phyloP scores from a whole-genome alignment of 2,888 invertebrate genomes.

The Stenichneumon culpator region DNA sequence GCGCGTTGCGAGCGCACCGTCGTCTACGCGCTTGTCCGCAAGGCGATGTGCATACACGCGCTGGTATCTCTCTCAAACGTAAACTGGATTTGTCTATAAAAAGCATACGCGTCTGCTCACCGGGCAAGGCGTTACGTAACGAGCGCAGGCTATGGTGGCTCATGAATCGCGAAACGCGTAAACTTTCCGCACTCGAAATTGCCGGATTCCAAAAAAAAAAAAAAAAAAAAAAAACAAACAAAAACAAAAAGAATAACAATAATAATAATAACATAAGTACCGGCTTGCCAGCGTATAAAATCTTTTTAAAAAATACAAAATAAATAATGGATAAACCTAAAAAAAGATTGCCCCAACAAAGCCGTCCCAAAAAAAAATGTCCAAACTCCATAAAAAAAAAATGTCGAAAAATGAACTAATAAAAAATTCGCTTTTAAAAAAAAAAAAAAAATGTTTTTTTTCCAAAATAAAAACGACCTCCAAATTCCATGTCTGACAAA shows the following conservation, averaged over 20 bases:
- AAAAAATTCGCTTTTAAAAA: no score
- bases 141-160: slow-evolving; percentile 78
- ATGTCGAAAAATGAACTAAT: no score
- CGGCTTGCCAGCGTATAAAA: no score
- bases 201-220: background rate
- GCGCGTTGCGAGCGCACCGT: background rate
- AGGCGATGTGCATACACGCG: slow-evolving; percentile 39
- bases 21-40: background rate
- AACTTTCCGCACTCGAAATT: slow-evolving; percentile 22
- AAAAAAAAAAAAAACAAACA: background rate
- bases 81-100: slow-evolving; percentile 75
- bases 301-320: no score
- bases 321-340: no score
- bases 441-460: no score
- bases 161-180: slow-evolving; percentile 29
- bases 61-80: slow-evolving; percentile 70
- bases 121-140: slow-evolving; percentile 78
- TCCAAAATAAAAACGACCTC: no score
- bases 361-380: no score
- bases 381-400: no score
- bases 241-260: background rate
- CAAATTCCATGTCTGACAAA: background rate
- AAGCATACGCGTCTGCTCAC: slow-evolving; percentile 72
- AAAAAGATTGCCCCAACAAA: no score
- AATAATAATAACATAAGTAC: background rate